These are phyloP conservation scores for Beris chalybata DNA, from an alignment of 2,888 invertebrate genomes.

Conservation along the genomic window DNA sequence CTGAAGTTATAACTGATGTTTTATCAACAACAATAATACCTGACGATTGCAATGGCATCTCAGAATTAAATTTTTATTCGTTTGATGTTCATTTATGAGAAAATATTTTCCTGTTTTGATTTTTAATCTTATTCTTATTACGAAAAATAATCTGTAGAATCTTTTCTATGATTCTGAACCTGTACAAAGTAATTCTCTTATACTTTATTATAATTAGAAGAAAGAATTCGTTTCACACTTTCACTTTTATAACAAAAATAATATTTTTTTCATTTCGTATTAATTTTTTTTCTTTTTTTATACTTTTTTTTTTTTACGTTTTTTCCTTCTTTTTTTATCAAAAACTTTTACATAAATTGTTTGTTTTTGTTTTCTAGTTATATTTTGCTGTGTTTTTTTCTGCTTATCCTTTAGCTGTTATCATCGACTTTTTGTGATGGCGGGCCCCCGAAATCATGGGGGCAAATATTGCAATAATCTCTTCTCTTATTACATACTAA, in stretches of 20 bases:
- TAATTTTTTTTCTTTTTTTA: constrained; percentile 16
- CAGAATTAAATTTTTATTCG: constrained; percentile 30
- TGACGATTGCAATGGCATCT: constrained; percentile 50
- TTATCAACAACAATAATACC: constrained; percentile 52
- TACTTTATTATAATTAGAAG: background rate
- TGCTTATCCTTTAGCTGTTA: constrained; percentile 32
- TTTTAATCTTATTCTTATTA: constrained; percentile 5
- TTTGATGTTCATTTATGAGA: constrained; percentile 31
- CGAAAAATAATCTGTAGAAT: constrained; percentile 5
- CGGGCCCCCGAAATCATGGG: constrained; percentile 57
- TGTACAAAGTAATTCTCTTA: background rate
- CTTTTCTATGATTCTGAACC: constrained; percentile 17
- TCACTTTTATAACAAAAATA: constrained; percentile 8
- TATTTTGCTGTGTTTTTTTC: constrained; percentile 13
- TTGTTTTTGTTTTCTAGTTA: constrained; percentile 32
- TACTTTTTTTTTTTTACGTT: constrained; percentile 3
- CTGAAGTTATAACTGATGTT: constrained; percentile 40
- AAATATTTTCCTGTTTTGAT: constrained; percentile 6
- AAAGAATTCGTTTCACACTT: constrained; percentile 7
- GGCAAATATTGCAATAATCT: constrained; percentile 46
- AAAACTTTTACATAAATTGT: background rate
- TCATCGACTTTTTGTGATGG: constrained; percentile 43
- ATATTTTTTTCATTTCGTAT: constrained; percentile 4
- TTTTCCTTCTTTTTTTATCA: constrained; percentile 21
- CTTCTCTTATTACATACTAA: constrained; percentile 46